Evolutionary conservation across 2,888 invertebrate species (phyloP).

Genomic region (Syritta pipiens): DNA sequence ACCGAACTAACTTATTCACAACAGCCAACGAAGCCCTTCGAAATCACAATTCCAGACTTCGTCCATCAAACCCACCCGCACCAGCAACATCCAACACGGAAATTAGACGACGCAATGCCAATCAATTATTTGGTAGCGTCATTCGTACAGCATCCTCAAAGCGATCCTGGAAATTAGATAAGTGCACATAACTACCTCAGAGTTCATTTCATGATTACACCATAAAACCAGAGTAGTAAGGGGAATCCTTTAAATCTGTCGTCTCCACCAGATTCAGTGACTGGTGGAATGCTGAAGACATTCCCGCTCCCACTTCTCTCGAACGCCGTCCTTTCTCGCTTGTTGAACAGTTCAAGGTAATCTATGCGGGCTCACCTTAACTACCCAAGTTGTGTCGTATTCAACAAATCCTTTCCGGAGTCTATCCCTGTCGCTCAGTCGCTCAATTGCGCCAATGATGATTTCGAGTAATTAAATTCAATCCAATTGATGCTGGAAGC

Average conservation of each 20-base stretch:
- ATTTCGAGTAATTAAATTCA: slow-evolving; percentile 65
- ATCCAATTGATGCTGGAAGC: slow-evolving; percentile 54
- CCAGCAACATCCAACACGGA: too few relatives aligned
- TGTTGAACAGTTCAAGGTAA: not conserved
- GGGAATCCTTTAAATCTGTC: slow-evolving; percentile 4
- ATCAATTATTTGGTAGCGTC: not conserved
- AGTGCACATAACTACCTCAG: slow-evolving; percentile 28
- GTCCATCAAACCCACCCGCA: too few relatives aligned
- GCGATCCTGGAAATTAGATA: slow-evolving; percentile 20
- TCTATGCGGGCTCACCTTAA: slow-evolving; percentile 19
- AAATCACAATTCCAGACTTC: too few relatives aligned
- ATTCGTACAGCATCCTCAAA: not conserved
- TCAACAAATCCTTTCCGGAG: slow-evolving; percentile 2
- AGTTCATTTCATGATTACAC: slow-evolving; percentile 10
- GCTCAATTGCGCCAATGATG: slow-evolving; percentile 35
- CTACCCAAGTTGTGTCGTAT: not conserved
- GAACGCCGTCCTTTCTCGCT: not conserved
- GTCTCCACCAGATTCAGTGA: not conserved
- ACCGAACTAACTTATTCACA: too few relatives aligned
- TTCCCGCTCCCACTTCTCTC: too few relatives aligned
- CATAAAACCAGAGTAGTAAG: slow-evolving; percentile 7
- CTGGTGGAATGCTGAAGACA: too few relatives aligned
- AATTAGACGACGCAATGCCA: not conserved
- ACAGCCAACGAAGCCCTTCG: too few relatives aligned
- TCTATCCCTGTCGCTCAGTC: not conserved